Evolutionary conservation across 1,140 invertebrate species (phyloP).

Genomic region (Meloidogyne floridensis): DNA sequence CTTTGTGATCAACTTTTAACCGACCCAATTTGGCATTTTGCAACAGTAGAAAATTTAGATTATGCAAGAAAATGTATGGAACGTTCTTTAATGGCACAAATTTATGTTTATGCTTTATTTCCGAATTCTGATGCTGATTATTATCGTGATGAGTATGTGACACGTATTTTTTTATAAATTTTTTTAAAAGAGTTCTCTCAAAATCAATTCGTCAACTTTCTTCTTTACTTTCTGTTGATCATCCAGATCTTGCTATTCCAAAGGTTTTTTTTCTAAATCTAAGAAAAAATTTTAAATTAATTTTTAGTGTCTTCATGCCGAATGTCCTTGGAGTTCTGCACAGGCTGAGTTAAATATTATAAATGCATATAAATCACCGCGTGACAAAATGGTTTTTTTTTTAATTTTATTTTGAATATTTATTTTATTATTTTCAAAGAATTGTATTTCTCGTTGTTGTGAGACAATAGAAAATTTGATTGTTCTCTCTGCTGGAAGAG

Average conservation of each 20-base stretch:
- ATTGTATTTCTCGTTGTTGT: constrained; percentile 82
- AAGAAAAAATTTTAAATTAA: not conserved
- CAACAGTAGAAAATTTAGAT: constrained; percentile 79
- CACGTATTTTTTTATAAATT: constrained; percentile 15
- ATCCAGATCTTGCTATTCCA: constrained; percentile 56
- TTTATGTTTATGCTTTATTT: constrained; percentile 89
- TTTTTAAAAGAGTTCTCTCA: constrained; percentile 50
- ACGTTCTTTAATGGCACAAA: constrained; percentile 76
- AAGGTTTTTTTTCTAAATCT: constrained; percentile 34
- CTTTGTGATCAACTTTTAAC: constrained; percentile 73
- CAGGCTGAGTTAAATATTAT: constrained; percentile 88
- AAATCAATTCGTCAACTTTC: constrained; percentile 50
- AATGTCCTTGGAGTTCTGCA: constrained; percentile 95
- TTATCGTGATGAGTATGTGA: constrained; percentile 80
- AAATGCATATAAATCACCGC: constrained; percentile 87
- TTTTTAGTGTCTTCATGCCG: constrained; percentile 75
- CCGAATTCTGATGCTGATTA: constrained; percentile 95
- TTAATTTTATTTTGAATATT: not conserved
- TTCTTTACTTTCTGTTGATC: constrained; percentile 44
- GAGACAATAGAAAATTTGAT: constrained; percentile 83
- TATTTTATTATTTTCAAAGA: constrained; percentile 42
- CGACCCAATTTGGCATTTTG: constrained; percentile 76
- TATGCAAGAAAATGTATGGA: constrained; percentile 70
- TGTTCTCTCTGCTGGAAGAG: constrained; percentile 72
- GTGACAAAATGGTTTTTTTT: constrained; percentile 78